Base-by-base conservation (phyloP, 2,113 vertebrate species). In the Cettia cetti region DNA sequence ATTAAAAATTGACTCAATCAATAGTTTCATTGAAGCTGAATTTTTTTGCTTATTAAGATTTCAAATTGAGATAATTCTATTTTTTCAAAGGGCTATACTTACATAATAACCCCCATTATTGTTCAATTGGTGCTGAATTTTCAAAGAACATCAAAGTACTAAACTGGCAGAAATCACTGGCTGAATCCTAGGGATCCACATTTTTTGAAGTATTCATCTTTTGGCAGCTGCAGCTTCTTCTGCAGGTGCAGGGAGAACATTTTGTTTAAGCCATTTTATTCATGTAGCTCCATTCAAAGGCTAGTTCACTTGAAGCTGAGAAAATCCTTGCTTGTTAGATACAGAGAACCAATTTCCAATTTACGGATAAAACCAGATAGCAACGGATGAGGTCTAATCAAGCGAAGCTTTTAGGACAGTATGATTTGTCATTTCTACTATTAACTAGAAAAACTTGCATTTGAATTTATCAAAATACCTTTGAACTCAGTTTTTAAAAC, bases 221-320 rank as follows among this genome's bases (percentile, higher is more conserved):
- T 57, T 84, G 83, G 92, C 96, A 97, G 96, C 92, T 94, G 94
- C 74, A 72, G 92, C 81, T 95, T 92, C 81, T 96, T 78, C 77
- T 95, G 95, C 94, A 97, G 95, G 92, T 97, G 95, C 95, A 95
- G 94, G 59, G 74, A 75, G 65, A 92, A 82, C 53, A 64, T 91
- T 92, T 94, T 70, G 50, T 53, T 89, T 71, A 78, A 92, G 56
- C 33, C 76, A 82, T 56, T 94, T 90, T 57, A 95, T 96, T 96
- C 95, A 95, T 89, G 44, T 30, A 75, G 69, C 77, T 78, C 94
- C 60, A 90, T 68, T 96, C 96, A 97, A 96, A 94, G 89, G 65
- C 92, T 39, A n/a, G 89, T 86, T 95, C 77, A 82, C 65, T 91
- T 24, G 37, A 91, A 76, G 94, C 91, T 87, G 77, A 71, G 92